A percentile compares a stretch with the other conserved stretches of the same genome.
Evolutionary conservation across 2,888 invertebrate genomes (phyloP).

Genomic region (Drosophila cyrtoloma): DNA sequence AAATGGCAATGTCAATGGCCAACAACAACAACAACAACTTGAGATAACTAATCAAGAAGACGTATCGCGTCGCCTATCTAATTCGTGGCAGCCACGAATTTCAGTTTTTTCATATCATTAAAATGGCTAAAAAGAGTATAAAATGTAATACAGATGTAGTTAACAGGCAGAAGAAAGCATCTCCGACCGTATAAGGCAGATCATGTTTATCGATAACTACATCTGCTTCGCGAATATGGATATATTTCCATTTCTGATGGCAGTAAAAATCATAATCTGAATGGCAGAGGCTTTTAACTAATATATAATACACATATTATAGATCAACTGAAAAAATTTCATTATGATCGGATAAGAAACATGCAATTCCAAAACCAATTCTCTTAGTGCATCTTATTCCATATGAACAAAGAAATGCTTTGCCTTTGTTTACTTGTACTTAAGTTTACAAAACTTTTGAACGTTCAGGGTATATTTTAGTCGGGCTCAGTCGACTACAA

Average conservation of each 20-base stretch:
- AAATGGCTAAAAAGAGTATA: neutral
- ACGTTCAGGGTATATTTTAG: neutral
- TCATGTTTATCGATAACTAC: neutral
- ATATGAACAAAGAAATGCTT: accelerated
- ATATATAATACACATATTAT: neutral
- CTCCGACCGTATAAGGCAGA: neutral
- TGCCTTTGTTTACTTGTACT: neutral
- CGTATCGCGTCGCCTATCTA: constrained; percentile 8
- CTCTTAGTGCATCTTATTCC: neutral
- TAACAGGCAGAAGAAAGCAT: neutral
- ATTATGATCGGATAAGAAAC: neutral
- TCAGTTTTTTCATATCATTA: neutral
- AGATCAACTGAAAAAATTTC: neutral
- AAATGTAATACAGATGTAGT: neutral
- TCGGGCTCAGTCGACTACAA: neutral
- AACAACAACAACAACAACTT: neutral
- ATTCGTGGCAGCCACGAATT: constrained; percentile 16
- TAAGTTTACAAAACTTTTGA: neutral
- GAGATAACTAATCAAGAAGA: constrained; percentile 48
- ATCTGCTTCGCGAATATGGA: neutral
- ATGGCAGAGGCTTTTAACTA: neutral
- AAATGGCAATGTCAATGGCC: constrained; percentile 16
- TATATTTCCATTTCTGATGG: neutral
- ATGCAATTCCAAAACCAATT: neutral
- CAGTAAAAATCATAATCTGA: neutral